Conservation (phyloP, 1,140 invertebrate species). For the Drosophila sechellia region DNA sequence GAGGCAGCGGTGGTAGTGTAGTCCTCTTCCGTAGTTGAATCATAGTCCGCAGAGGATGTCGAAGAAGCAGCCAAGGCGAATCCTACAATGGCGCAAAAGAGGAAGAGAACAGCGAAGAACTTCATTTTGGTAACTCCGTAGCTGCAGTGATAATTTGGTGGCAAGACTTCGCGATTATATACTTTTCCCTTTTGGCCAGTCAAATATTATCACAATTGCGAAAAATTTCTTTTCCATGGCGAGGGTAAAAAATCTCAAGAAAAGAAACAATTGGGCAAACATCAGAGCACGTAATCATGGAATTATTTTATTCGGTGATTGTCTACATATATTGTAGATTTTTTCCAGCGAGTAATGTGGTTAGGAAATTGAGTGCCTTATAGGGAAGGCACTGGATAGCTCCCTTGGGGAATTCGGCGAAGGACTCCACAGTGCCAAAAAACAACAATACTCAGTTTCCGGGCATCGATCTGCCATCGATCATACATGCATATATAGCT, state of each 20-base stretch:
- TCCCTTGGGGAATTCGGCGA: slow-evolving; percentile 57
- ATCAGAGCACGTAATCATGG: not conserved
- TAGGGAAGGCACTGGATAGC: not conserved
- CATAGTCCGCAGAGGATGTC: not conserved
- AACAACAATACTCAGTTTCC: slow-evolving; percentile 6
- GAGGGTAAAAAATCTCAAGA: not conserved
- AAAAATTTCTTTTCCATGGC: not conserved
- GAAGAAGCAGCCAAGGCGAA: not conserved
- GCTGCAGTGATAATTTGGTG: not conserved
- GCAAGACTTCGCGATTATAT: not conserved
- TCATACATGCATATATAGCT: slow-evolving; percentile 17
- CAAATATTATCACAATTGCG: slow-evolving; percentile 18
- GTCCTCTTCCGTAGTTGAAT: not conserved
- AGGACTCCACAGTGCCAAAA: slow-evolving; percentile 44
- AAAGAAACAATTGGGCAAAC: slow-evolving; percentile 18
- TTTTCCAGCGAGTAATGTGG: not conserved
- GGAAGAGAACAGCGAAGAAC: not conserved
- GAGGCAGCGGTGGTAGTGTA: not conserved
- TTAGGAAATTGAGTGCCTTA: not conserved
- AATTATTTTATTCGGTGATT: not conserved
- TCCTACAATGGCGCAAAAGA: not conserved
- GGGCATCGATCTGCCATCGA: slow-evolving; percentile 34
- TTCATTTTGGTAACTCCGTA: slow-evolving; percentile 9
- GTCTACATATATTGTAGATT: not conserved
- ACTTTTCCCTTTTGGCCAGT: not conserved